Evolutionary conservation across 2,797 vertebrate genomes (phyloP).

Genomic region (Emydoidea blandingii): DNA sequence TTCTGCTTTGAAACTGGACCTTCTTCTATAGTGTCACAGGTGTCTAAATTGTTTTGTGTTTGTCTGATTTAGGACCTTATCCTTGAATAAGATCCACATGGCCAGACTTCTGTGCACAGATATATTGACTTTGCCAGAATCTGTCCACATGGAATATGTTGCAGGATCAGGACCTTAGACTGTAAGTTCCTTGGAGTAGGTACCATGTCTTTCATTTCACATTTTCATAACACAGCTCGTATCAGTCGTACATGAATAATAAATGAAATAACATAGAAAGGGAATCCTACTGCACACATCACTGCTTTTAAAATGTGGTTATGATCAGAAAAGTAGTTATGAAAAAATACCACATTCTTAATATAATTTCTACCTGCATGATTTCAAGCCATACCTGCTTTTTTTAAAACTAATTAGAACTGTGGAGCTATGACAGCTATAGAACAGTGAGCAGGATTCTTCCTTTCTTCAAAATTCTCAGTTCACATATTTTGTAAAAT

Average conservation of each 20-base stretch:
- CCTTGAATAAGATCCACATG: rapidly evolving
- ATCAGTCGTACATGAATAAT: neutral
- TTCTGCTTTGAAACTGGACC: neutral
- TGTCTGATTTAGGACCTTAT: neutral
- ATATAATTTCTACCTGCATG: neutral
- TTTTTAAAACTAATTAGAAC: neutral
- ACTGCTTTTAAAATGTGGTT: neutral
- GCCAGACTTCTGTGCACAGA: neutral
- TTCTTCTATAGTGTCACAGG: neutral
- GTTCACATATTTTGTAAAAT: neutral
- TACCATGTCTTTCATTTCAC: too few species aligned
- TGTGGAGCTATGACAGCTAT: neutral
- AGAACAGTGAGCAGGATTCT: neutral
- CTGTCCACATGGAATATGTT: neutral
- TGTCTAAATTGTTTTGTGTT: neutral
- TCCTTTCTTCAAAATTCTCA: neutral
- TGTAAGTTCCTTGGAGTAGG: too few species aligned
- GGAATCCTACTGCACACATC: neutral
- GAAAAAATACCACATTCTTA: neutral
- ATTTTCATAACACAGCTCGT: neutral
- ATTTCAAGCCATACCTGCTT: neutral
- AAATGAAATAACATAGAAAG: neutral
- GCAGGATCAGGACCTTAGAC: neutral
- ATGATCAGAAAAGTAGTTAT: neutral
- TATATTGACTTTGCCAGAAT: neutral